These are phyloP conservation scores for Neodiprion fabricii DNA, from an alignment of 1,140 invertebrate species.

Conservation along the genomic window DNA sequence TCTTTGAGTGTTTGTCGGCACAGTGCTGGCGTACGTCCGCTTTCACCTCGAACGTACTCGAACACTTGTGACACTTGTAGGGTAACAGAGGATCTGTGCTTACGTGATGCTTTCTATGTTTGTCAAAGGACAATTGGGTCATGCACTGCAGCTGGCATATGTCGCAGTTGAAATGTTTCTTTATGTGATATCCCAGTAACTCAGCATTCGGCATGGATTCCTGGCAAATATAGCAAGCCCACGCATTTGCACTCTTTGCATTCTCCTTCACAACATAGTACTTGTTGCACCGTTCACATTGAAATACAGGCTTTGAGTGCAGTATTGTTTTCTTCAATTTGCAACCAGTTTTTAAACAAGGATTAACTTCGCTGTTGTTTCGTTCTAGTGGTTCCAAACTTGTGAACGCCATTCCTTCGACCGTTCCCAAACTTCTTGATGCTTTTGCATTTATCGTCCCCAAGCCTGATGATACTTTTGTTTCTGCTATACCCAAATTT, in stretches of 20 bases:
- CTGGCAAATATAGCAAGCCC: constrained; percentile 34
- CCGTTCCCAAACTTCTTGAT: too few relatives aligned
- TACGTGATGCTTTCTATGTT: constrained; percentile 41
- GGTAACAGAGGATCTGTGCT: constrained; percentile 40
- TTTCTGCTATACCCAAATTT: too few relatives aligned
- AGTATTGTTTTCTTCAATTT: constrained; percentile 32
- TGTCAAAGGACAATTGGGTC: constrained; percentile 38
- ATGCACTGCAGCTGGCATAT: constrained; percentile 43
- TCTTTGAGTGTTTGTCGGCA: constrained; percentile 14
- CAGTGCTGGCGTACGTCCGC: constrained; percentile 38
- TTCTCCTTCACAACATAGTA: constrained; percentile 27
- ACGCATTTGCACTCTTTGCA: not conserved
- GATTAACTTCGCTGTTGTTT: constrained; percentile 9
- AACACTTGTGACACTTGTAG: constrained; percentile 49
- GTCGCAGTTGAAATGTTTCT: constrained; percentile 46
- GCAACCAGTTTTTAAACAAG: constrained; percentile 28
- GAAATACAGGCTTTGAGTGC: constrained; percentile 26
- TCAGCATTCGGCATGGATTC: constrained; percentile 31
- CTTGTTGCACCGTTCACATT: constrained; percentile 34
- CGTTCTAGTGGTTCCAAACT: not conserved
- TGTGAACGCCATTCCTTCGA: too few relatives aligned
- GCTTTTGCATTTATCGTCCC: too few relatives aligned
- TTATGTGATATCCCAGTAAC: constrained; percentile 36
- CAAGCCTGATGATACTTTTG: too few relatives aligned
- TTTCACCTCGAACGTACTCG: constrained; percentile 41